Percentiles rank a stretch among this genome's conserved stretches.
These are phyloP conservation scores for Turnix velox DNA, from an alignment of 2,113 vertebrate genomes.

Conservation along the genomic window DNA sequence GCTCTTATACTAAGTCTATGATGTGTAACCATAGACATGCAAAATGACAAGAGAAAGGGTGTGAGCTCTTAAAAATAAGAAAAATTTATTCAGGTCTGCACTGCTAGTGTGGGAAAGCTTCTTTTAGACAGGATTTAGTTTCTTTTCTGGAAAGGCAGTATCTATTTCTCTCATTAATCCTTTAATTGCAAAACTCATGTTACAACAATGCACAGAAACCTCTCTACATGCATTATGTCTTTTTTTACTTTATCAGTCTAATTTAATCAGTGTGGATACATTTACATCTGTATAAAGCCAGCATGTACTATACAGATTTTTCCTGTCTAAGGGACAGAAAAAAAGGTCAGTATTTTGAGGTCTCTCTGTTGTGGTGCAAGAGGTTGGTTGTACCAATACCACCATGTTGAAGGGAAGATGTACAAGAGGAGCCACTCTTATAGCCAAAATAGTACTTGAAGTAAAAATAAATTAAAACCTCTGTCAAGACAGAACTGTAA, in stretches of 20 bases:
- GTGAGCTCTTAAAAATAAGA: background rate
- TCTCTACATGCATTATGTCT: background rate
- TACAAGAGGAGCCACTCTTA: background rate
- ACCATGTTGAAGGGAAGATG: background rate
- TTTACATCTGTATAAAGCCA: background rate
- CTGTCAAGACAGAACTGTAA: background rate
- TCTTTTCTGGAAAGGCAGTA: constrained; percentile 8
- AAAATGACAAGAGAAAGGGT: background rate
- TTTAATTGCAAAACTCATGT: constrained; percentile 27
- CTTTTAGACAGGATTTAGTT: background rate
- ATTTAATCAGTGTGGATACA: background rate
- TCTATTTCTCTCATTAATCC: constrained; percentile 13
- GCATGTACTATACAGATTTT: background rate
- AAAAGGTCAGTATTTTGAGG: background rate
- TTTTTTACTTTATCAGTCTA: constrained; percentile 30
- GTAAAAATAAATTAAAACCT: background rate
- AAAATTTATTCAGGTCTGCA: background rate
- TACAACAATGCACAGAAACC: background rate
- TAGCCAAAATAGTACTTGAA: background rate
- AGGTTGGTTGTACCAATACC: background rate
- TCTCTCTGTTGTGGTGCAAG: background rate
- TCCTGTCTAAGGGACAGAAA: background rate
- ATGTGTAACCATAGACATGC: background rate
- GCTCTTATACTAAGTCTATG: background rate
- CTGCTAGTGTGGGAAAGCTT: background rate